These are phyloP conservation scores for Coreoperca whiteheadi DNA, from an alignment of 2,113 vertebrate genomes.

Conservation along the genomic window DNA sequence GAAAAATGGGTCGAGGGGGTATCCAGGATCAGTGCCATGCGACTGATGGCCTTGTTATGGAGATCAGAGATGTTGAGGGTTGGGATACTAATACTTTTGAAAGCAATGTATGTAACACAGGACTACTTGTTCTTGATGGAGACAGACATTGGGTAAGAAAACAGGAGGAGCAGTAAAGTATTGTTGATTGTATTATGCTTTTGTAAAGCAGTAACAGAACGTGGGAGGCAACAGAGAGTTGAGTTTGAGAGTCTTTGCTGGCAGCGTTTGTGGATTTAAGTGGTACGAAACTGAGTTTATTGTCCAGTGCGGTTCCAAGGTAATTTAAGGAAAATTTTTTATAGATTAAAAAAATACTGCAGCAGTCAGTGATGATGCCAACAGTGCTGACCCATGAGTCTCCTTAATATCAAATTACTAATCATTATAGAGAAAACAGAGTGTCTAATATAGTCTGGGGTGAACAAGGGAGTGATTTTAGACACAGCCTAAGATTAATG, in stretches of 20 bases:
- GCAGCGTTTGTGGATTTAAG: neutral
- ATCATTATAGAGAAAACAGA: neutral
- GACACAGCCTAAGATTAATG: neutral
- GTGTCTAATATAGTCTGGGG: neutral
- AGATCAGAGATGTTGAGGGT: neutral
- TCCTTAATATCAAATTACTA: neutral
- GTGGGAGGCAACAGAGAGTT: neutral
- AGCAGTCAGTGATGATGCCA: neutral
- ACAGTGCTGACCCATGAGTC: neutral
- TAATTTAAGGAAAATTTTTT: no score
- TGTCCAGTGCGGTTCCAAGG: no score
- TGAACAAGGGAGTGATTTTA: neutral
- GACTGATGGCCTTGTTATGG: neutral
- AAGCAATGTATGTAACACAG: neutral
- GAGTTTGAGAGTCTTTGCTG: neutral
- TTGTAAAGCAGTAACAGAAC: neutral
- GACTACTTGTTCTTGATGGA: neutral
- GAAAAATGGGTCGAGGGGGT: neutral
- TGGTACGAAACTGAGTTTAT: neutral
- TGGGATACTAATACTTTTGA: neutral
- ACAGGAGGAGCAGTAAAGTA: neutral
- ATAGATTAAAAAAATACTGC: no score
- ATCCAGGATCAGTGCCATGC: neutral
- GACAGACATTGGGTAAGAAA: neutral
- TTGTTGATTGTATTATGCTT: neutral